Evolutionary conservation across 2,113 vertebrate species (phyloP), one percentile per base, ranked within the genome.

Genomic region (Brachypteracias leptosomus): DNA sequence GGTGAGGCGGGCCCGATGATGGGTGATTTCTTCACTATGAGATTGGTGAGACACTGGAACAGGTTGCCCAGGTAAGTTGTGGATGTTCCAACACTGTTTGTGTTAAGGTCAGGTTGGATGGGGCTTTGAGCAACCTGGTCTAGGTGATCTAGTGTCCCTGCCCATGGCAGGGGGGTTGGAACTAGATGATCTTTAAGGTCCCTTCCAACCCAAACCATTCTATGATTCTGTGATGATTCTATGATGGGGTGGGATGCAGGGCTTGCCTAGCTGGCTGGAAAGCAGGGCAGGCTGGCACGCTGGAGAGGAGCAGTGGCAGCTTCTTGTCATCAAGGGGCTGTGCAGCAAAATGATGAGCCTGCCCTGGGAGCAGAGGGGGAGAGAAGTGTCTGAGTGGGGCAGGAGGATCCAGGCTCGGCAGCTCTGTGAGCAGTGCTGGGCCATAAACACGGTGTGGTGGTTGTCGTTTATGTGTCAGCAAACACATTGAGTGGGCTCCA

Each of bases 401-500:
- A 13, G 86, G 58, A 81, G 73, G 46, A 75, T 62, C 61, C 1
- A 1, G 29, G 36, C 72, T 35, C 35, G 46, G 52, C 66, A 44
- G 24, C 31, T 38, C n/a, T 16, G 3, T 54, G 84, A 70, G 24
- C 4, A 16, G 71, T 6, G 3, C 77, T 88, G 77, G 77, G 84
- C 85, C 90, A 93, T 96, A 94, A 97, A 93, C 1, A 6, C 3
- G 1, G 66, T 5, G 2, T 3, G 0, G 70, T 93, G 93, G 74
- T 84, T 96, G 89, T 91, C 1, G 1, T 91, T 95, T 95, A 44
- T 91, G 75, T 97, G 96, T 97, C 7, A 0, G 94, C 96, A 97
- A 97, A 97, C 95, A 97, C 3, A 7, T 59, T 6, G 51, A 97
- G 95, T 88, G 77, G 90, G 94, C 91, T 90, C 1, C 0, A 33